Conservation (phyloP, 2,797 vertebrate species). For the Rhincodon typus region DNA sequence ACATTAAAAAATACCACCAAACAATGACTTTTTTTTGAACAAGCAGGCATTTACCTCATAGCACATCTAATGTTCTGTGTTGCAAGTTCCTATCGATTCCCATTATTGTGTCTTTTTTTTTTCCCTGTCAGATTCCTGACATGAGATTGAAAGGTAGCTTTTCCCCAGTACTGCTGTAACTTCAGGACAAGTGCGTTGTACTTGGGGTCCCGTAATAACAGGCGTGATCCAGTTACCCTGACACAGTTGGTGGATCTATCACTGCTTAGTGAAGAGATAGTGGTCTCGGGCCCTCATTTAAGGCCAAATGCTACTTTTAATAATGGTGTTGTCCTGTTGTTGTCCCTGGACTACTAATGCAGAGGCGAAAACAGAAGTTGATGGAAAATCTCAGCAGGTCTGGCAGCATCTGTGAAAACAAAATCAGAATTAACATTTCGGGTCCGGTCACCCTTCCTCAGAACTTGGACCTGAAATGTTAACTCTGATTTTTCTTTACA, state of each 20-base stretch:
- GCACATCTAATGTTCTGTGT: not conserved
- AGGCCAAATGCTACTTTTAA: not conserved
- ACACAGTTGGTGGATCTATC: not conserved
- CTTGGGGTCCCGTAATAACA: not conserved
- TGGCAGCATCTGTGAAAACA: no score
- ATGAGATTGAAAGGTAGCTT: not conserved
- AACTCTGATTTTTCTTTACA: no score
- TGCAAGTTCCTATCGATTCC: constrained; percentile 5
- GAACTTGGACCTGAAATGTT: no score
- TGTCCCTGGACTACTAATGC: no score
- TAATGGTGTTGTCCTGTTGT: no score
- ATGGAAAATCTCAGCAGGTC: no score
- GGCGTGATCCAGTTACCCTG: not conserved
- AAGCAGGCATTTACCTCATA: not conserved
- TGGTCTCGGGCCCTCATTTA: not conserved
- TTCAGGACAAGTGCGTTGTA: no score
- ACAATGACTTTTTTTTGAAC: not conserved
- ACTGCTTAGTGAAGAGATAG: not conserved
- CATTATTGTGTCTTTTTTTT: not conserved
- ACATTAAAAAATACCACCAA: not conserved
- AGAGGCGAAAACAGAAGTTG: no score
- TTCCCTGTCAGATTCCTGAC: not conserved
- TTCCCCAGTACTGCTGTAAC: not conserved
- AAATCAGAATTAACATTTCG: no score
- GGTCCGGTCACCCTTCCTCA: no score